Evolutionary conservation across 2,888 invertebrate species (phyloP).

Genomic region (Pterostichus niger): DNA sequence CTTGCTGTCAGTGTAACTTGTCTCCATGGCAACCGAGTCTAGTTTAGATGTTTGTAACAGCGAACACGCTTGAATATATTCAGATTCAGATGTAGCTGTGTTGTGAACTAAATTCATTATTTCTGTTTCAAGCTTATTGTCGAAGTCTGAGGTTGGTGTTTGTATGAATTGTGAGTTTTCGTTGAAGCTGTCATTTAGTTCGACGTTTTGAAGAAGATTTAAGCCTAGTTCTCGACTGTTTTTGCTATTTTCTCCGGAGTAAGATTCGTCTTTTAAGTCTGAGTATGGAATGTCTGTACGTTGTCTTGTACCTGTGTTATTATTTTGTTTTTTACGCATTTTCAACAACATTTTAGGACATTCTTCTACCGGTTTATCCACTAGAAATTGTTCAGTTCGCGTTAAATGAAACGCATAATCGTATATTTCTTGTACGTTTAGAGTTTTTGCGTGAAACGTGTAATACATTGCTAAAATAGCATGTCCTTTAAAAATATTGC

Average conservation of each 20-base stretch:
- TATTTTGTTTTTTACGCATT: slow-evolving; percentile 67
- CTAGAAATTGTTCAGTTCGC: slow-evolving; percentile 82
- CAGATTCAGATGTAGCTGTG: slow-evolving; percentile 17
- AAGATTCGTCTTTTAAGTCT: no score
- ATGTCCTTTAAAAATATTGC: slow-evolving; percentile 92
- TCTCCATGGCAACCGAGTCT: neutral
- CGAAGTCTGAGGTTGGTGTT: slow-evolving; percentile 46
- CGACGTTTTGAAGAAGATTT: slow-evolving; percentile 59
- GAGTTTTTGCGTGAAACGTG: slow-evolving; percentile 83
- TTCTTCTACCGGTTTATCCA: slow-evolving; percentile 77
- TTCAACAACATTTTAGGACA: slow-evolving; percentile 73
- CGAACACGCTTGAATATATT: slow-evolving; percentile 24
- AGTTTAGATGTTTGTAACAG: neutral
- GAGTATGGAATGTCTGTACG: slow-evolving; percentile 8
- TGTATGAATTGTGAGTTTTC: slow-evolving; percentile 58
- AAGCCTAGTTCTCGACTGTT: neutral
- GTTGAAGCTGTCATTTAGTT: slow-evolving; percentile 52
- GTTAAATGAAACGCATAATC: slow-evolving; percentile 86
- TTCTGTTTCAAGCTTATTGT: slow-evolving; percentile 55
- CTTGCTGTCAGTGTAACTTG: neutral
- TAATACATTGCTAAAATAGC: slow-evolving; percentile 92
- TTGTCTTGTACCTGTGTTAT: slow-evolving; percentile 70
- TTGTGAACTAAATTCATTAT: slow-evolving; percentile 43
- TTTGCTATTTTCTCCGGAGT: no score
- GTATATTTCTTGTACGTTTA: slow-evolving; percentile 87